Evolutionary conservation across 2,113 vertebrate genomes (phyloP).

Genomic region (Phaethornis superciliosus): DNA sequence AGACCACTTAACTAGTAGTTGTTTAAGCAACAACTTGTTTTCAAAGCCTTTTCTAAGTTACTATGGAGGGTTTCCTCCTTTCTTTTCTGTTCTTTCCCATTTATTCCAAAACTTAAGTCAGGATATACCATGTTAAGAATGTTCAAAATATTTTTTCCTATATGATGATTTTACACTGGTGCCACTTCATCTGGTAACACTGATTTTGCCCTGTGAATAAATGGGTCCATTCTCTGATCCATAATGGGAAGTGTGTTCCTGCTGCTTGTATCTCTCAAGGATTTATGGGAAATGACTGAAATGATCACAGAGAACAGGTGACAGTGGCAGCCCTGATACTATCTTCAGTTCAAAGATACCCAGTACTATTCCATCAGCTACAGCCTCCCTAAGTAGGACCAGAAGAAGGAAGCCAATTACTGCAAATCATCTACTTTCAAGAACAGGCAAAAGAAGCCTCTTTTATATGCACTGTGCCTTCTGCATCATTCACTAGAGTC

Average conservation of each 20-base stretch:
- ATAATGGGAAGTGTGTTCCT: neutral
- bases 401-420: neutral
- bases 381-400: neutral
- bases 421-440: neutral
- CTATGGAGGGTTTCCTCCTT: neutral
- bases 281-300: constrained; percentile 10
- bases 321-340: neutral
- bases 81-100: neutral
- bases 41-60: neutral
- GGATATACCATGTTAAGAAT: neutral
- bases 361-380: neutral
- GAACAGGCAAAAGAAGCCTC: neutral
- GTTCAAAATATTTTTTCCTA: neutral
- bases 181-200: neutral
- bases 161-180: neutral
- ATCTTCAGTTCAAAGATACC: neutral
- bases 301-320: neutral
- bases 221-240: neutral
- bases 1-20: neutral
- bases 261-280: neutral
- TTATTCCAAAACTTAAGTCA: neutral
- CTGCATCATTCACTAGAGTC: neutral
- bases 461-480: neutral
- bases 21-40: neutral
- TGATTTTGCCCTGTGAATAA: neutral